Base-by-base conservation (phyloP, 2,888 invertebrate genomes). In the Clitarchus hookeri region DNA sequence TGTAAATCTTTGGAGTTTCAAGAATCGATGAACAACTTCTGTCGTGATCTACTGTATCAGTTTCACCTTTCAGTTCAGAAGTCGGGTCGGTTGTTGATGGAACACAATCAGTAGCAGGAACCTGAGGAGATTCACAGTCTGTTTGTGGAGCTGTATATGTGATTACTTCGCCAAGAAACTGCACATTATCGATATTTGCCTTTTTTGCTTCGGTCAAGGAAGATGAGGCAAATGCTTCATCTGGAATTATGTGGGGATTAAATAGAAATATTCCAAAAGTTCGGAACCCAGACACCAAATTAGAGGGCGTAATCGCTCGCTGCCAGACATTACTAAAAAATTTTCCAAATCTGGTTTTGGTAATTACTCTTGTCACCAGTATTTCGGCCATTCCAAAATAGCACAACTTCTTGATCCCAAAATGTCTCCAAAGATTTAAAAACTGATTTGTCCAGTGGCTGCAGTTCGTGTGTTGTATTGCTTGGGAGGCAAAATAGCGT, bases 381-480 rank as follows among this genome's bases (percentile, higher is more conserved):
- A 86, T 90, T 87, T 25, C 87, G 87, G 44, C 88, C 87, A 65
- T n/a, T 26, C 90, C 89, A 90, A 87, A 89, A 90, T 82, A 84
- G 87, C 19, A 90, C 82, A 16, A 90, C 88, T 88, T 90, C 89
- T 84, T 89, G 88, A 87, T 91, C 90, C 90, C 91, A 91, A 87
- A 89, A 89, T 86, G 89, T 86, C 87, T 91, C 90, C 88, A 90
- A 90, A 12, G 89, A 88, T 36, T 36, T 36, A 23, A 82, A 82
- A n/a, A 82, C 82, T 9, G 82, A 82, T 82, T 82, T 82, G 2
- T 82, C 90, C 88, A 91, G 88, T 3, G 90, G 90, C 87, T 91
- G 90, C 6, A 82, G 0, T 85, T 91, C 90, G 87, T 91, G 90
- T 0, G 91, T 91, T 0, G 90, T 91, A 85, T 91, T 91, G 83